These are phyloP conservation scores for Sula dactylatra DNA, from an alignment of 2,113 vertebrate genomes.

Conservation along the genomic window DNA sequence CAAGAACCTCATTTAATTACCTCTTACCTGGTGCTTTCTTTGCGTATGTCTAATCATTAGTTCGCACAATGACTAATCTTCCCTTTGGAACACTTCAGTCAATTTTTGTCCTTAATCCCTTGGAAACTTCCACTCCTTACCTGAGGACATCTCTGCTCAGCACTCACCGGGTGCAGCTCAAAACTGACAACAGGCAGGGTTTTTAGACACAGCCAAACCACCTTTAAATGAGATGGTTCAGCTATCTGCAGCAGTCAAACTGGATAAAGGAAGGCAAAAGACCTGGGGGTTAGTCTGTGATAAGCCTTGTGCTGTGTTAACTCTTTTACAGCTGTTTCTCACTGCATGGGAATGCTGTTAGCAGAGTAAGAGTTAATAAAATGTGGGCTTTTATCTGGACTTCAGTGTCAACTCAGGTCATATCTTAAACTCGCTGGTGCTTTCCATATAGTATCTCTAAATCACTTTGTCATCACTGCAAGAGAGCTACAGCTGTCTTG, in stretches of 20 bases:
- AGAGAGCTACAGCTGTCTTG: not conserved
- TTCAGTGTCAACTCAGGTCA: not conserved
- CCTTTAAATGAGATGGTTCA: not conserved
- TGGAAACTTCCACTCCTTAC: not conserved
- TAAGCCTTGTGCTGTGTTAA: not conserved
- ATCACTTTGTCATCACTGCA: not conserved
- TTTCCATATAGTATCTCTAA: not conserved
- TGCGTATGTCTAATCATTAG: not conserved
- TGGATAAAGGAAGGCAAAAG: not conserved
- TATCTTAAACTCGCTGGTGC: not conserved
- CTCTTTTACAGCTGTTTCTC: not conserved
- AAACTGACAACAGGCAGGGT: fast-evolving
- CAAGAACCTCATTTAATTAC: not conserved
- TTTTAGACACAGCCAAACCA: not conserved
- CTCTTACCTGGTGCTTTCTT: not conserved
- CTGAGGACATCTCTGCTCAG: not conserved
- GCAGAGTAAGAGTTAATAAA: not conserved
- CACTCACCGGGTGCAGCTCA: not conserved
- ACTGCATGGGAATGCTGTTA: not conserved
- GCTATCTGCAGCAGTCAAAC: not conserved
- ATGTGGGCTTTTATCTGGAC: not conserved
- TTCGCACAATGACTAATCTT: not conserved
- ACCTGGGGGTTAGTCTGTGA: not conserved
- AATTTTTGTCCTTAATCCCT: not conserved
- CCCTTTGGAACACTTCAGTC: not conserved